Conservation (phyloP, 2,113 vertebrate genomes). For the Narcine bancroftii region DNA sequence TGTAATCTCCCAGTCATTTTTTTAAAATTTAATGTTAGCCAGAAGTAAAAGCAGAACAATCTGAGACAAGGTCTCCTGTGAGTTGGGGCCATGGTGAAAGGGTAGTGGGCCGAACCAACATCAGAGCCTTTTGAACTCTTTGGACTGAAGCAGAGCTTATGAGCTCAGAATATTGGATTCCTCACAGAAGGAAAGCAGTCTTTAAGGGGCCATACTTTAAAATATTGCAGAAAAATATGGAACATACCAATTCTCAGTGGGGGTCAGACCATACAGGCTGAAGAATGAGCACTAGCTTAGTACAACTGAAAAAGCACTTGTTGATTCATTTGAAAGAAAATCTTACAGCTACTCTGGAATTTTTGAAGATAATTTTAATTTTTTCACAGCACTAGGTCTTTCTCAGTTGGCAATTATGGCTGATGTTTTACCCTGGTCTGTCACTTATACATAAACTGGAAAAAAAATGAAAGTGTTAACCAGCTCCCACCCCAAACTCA, state of each 20-base stretch:
- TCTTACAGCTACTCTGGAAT: neutral
- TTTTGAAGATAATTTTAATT: neutral
- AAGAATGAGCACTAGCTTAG: neutral
- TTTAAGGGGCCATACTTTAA: constrained; percentile 34
- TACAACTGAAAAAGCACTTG: neutral
- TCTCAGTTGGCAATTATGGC: neutral
- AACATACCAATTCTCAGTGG: constrained; percentile 24
- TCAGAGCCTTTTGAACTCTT: constrained; percentile 36
- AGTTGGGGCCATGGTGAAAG: constrained; percentile 31
- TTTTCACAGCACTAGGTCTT: neutral
- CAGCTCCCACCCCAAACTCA: neutral
- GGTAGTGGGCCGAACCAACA: constrained; percentile 34
- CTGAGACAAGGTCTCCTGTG: constrained; percentile 35
- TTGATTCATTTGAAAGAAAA: neutral
- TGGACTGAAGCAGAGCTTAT: constrained; percentile 35
- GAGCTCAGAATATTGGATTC: constrained; percentile 37
- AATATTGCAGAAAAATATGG: constrained; percentile 33
- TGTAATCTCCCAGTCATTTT: constrained; percentile 33
- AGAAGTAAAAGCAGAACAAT: constrained; percentile 31
- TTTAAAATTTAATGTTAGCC: constrained; percentile 28
- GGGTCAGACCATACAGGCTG: constrained; percentile 22
- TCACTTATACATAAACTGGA: neutral
- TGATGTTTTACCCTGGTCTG: neutral
- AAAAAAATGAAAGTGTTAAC: neutral
- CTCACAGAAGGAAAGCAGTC: constrained; percentile 36